A percentile compares a stretch with the other conserved stretches of the same genome.
Evolutionary conservation across 2,888 invertebrate species (phyloP).

Genomic region (Drosophila planitibia): DNA sequence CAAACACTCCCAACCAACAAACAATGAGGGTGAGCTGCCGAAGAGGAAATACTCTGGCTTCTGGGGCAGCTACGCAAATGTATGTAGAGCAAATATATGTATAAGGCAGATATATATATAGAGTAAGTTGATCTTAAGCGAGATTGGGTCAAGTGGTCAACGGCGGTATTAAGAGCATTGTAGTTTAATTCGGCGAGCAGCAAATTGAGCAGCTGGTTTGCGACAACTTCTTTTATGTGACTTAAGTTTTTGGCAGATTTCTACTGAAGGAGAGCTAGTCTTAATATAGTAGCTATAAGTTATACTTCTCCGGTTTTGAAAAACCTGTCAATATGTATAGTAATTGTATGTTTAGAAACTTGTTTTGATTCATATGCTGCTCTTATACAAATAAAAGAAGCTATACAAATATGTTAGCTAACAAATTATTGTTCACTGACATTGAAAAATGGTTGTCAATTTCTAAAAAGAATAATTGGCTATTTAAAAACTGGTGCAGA

Average conservation of each 20-base stretch:
- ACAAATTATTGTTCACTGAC: neutral
- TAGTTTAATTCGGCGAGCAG: neutral
- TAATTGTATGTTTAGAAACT: neutral
- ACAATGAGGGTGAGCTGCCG: neutral
- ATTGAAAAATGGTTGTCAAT: neutral
- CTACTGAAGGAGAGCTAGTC: neutral
- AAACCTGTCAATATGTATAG: neutral
- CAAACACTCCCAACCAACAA: neutral
- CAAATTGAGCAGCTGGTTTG: neutral
- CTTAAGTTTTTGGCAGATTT: neutral
- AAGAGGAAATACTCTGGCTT: slow-evolving; percentile 18
- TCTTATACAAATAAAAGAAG: neutral
- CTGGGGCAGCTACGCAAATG: slow-evolving; percentile 3
- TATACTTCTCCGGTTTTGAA: neutral
- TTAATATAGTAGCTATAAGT: neutral
- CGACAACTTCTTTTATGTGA: neutral
- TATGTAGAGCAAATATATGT: neutral
- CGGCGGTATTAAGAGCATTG: neutral
- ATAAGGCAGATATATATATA: neutral
- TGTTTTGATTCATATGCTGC: neutral
- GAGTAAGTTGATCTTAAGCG: neutral
- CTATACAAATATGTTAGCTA: neutral
- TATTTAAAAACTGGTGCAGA: neutral
- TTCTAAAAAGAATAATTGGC: neutral
- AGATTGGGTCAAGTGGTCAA: slow-evolving; percentile 7